These are phyloP conservation scores for Chaetura pelagica DNA, from an alignment of 2,113 vertebrate species.

Conservation along the genomic window DNA sequence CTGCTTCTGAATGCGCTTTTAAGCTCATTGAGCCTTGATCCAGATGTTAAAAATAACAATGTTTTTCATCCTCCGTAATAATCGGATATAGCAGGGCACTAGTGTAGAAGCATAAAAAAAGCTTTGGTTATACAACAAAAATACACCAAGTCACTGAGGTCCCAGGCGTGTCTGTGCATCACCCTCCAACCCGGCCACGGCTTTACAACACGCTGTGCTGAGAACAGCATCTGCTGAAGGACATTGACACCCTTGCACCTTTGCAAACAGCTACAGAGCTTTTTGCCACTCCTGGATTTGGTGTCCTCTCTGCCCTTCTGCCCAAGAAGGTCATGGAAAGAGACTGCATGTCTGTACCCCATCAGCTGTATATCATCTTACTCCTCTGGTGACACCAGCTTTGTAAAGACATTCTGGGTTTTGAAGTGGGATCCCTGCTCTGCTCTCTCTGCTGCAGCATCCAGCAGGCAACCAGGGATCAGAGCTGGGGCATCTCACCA, in stretches of 20 bases:
- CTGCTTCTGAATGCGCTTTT: slow-evolving; percentile 40
- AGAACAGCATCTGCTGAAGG: neutral
- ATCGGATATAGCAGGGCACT: slow-evolving; percentile 18
- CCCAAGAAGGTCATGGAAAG: neutral
- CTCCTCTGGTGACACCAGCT: neutral
- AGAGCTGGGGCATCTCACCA: fast-evolving
- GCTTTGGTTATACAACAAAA: neutral
- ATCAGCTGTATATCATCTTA: neutral
- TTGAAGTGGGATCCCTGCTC: neutral
- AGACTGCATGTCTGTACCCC: fast-evolving
- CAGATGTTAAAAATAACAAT: slow-evolving; percentile 69
- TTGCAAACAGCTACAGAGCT: neutral
- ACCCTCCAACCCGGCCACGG: neutral
- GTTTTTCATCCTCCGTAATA: slow-evolving; percentile 23
- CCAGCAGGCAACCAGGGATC: fast-evolving
- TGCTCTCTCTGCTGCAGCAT: neutral
- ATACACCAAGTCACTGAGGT: neutral
- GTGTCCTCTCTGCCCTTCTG: neutral
- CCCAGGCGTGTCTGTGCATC: neutral
- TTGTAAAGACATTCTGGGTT: neutral
- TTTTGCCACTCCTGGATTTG: fast-evolving
- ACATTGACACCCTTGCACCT: neutral
- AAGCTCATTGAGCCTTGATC: slow-evolving; percentile 27
- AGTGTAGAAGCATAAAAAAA: neutral
- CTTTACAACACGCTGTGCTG: neutral